Base-by-base conservation (phyloP, 2,888 invertebrate genomes). In the Neoascia interrupta region DNA sequence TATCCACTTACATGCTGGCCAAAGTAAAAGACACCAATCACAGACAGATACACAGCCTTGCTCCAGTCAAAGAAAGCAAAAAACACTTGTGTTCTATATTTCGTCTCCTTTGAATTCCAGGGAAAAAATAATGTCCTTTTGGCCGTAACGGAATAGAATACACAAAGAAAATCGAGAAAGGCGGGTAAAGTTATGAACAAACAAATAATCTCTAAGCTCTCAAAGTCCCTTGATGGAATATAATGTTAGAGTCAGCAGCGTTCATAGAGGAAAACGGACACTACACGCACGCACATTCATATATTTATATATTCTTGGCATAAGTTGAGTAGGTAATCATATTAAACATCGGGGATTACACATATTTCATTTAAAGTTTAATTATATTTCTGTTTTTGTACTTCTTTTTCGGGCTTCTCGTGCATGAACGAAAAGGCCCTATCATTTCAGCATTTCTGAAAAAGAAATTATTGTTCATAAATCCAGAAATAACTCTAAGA, bases 71-170 rank as follows among this genome's bases (percentile, higher is more conserved):
- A 37, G 3, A 43, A 19, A 23, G 36, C 41, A 41, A 34, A 47
- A 26, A 39, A 53, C 54, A 69, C 75, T 69, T 75, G 47, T n/a
- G n/a, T n/a, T n/a, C n/a, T n/a, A 56, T 21, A 26, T 60, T 39
- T 36, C 53, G 21, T 61, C 23, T 47, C 26, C 11, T 15, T 21
- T 41, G 10, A 41, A 43, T 36, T 58, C 31, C 10, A 45, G 23
- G 37, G 21, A 47, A 54, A 47, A 23, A 47, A 5, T 21, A 15
- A 60, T 31, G 18, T 53, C 58, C 68, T 15, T 63, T 37, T 66
- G 49, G 61, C 21, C 45, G 15, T 45, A 36, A 54, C 8, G 13
- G 51, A 19, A 45, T 6, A 43, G 19, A 8, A 18, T 5, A 43
- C 23, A 11, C 6, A 19, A 39, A 28, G 31, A 28, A 51, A 43